Base-by-base conservation (phyloP, 2,797 vertebrate species). In the Tangara arthus region DNA sequence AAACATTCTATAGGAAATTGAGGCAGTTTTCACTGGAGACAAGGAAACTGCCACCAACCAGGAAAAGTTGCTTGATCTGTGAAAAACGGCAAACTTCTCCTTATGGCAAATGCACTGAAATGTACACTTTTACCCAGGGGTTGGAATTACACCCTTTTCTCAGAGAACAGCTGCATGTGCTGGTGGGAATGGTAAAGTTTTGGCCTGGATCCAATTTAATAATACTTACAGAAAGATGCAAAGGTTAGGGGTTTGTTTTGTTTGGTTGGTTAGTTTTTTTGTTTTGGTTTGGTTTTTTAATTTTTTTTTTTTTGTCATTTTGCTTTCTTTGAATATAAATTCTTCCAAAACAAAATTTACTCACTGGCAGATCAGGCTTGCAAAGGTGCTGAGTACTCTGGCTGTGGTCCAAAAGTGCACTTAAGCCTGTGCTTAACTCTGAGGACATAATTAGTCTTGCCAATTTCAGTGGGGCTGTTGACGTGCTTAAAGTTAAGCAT, bases 1-100 rank as follows among this genome's bases (percentile, higher is more conserved):
- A 95, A 95, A 92, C 75, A 92, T 92, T 95, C 93, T 89, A 76
- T 55, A 93, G 93, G 87, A 95, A 97, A 97, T 87, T 87, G 83
- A 87, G 53, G 75, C n/a, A 68, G 30, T 89, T 97, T 94, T 97
- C 92, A 68, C 75, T 71, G 76, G 53, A 89, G 68, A 68, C 68
- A 85, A 71, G 78, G 90, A 94, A 95, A 80, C 49, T 53, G 5
- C 81, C 77, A 85, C 60, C 75, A 82, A 82, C 56, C 49, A 92
- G 71, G 61, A 97, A 85, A 95, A 85, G 81, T 55, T 82, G 49
- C 52, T 85, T 80, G 55, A 82, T 22, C 65, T 92, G 90, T 82
- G 90, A 70, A 95, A 95, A 91, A 82, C 5, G 7, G 46, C 75
- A 68, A 87, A 75, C 50, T 61, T 92, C 60, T 95, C 64, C 83